Conservation (phyloP, 2,888 invertebrate genomes). For the Cataglyphis livida region DNA sequence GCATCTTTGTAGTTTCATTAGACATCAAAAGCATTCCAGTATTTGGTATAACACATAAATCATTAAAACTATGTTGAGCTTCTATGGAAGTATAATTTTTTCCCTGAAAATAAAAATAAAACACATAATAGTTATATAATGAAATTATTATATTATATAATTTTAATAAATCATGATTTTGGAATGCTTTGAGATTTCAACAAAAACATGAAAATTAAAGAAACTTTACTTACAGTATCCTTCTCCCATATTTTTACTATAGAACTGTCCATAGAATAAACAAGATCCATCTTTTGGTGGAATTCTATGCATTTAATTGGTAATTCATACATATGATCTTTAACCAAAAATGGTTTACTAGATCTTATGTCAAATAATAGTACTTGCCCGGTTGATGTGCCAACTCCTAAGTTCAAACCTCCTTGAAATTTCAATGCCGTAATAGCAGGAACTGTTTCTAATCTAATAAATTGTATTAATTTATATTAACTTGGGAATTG, state of each 20-base stretch:
- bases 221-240: constrained; percentile 88
- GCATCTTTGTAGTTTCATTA: constrained; percentile 97
- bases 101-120: constrained; percentile 88
- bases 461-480: constrained; percentile 84
- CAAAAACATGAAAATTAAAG: background rate
- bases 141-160: background rate
- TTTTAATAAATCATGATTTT: constrained; percentile 20
- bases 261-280: constrained; percentile 95
- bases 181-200: background rate
- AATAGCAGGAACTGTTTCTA: constrained; percentile 90
- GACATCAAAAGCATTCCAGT: constrained; percentile 97
- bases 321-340: constrained; percentile 97
- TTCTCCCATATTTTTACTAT: constrained; percentile 97
- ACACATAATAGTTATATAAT: background rate
- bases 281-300: constrained; percentile 92
- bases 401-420: constrained; percentile 93
- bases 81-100: constrained; percentile 98
- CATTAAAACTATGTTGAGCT: constrained; percentile 93
- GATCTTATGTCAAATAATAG: constrained; percentile 98
- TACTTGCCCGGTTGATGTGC: constrained; percentile 97
- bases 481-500: background rate
- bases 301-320: constrained; percentile 96
- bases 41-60: constrained; percentile 95
- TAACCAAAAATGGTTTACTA: constrained; percentile 94
- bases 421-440: constrained; percentile 93